Evolutionary conservation across 2,888 invertebrate species (phyloP).

Genomic region (Epistrophe grossulariae): DNA sequence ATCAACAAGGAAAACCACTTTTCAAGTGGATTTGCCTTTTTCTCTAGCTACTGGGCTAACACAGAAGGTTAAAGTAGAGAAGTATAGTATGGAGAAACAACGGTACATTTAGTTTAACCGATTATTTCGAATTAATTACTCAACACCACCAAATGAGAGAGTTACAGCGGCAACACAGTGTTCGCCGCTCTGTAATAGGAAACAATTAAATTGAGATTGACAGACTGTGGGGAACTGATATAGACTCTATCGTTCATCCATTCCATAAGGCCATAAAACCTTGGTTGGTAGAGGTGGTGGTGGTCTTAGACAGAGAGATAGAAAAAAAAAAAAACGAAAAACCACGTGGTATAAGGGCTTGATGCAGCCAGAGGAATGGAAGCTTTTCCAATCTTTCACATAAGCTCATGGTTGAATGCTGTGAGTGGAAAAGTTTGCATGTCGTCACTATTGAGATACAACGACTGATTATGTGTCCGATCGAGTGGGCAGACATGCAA

Average conservation of each 20-base stretch:
- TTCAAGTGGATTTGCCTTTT: slow-evolving; percentile 51
- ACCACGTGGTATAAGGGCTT: not conserved
- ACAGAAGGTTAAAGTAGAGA: not conserved
- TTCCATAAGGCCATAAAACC: not conserved
- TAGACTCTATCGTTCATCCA: slow-evolving; percentile 41
- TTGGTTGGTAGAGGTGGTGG: not conserved
- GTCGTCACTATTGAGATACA: slow-evolving; percentile 70
- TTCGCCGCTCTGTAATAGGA: slow-evolving; percentile 68
- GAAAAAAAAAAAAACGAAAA: not conserved
- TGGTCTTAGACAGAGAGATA: not conserved
- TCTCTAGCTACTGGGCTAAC: not conserved
- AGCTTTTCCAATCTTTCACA: slow-evolving; percentile 24
- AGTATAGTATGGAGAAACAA: not conserved
- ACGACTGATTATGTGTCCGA: slow-evolving; percentile 68
- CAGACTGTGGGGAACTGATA: slow-evolving; percentile 56
- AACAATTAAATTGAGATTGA: slow-evolving; percentile 73
- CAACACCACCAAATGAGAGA: slow-evolving; percentile 71
- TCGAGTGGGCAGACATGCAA: slow-evolving; percentile 73
- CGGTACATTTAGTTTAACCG: slow-evolving; percentile 43
- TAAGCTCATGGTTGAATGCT: slow-evolving; percentile 11
- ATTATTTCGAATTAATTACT: slow-evolving; percentile 74
- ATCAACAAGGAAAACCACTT: slow-evolving; percentile 58
- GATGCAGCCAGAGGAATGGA: not conserved
- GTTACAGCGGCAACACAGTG: slow-evolving; percentile 20
- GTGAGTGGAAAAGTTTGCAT: slow-evolving; percentile 60